phyloP scores from a whole-genome alignment of 1,140 invertebrate genomes.

The Radopholus similis region DNA sequence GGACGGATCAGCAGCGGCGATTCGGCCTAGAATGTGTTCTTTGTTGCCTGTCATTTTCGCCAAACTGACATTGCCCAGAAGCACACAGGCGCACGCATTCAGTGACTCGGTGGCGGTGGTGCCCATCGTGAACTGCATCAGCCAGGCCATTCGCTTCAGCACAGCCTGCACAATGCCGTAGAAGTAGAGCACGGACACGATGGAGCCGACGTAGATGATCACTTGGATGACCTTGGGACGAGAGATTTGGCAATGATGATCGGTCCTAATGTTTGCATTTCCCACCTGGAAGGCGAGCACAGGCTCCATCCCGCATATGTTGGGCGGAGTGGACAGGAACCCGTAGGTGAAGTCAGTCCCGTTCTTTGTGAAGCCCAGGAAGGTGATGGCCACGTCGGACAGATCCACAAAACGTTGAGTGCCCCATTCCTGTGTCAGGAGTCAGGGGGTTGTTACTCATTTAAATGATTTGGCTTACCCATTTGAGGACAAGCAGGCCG shows the following conservation, averaged over 20 bases:
- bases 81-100: conserved; percentile 80
- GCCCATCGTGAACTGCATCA: conserved; percentile 60
- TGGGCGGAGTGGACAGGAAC: conserved; percentile 59
- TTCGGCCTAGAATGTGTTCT: conserved; percentile 64
- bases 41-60: neutral
- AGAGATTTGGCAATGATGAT: neutral
- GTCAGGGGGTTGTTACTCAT: neutral
- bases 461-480: conserved; percentile 60
- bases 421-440: conserved; percentile 63
- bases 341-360: conserved; percentile 83
- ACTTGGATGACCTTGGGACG: conserved; percentile 62
- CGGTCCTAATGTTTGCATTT: neutral
- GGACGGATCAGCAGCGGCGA: conserved; percentile 79
- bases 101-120: conserved; percentile 87
- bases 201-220: conserved; percentile 45
- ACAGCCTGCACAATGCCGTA: conserved; percentile 69
- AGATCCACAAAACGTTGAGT: conserved; percentile 74
- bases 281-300: conserved; percentile 68
- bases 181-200: conserved; percentile 75
- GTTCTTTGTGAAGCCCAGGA: conserved; percentile 73
- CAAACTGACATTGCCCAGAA: conserved; percentile 71
- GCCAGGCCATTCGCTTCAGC: conserved; percentile 6
- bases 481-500: conserved; percentile 78
- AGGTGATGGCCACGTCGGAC: conserved; percentile 69
- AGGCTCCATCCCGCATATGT: conserved; percentile 69